Evolutionary conservation across 1,140 invertebrate species (phyloP), one percentile per base, ranked within the genome.

Genomic region (Pseudomyrmex gracilis): DNA sequence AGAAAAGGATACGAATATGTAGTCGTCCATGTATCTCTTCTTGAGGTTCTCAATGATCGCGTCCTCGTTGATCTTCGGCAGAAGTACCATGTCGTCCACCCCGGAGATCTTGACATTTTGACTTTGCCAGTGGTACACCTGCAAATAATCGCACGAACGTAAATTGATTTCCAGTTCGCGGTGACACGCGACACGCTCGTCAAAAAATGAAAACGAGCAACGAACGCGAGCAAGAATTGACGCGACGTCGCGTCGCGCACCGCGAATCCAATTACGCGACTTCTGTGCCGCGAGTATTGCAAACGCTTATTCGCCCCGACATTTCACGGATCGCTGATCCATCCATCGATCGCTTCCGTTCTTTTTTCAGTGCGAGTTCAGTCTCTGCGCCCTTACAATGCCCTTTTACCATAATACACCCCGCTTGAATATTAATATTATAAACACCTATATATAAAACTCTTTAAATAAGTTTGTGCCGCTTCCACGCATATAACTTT

Each of bases 21-120:
- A 95, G 89, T 97, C 96, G 82, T 97, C 96, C 94, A 97, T 95
- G 86, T 97, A 96, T 86, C 97, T 92, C 90, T 97, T 97, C 86
- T 95, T 95, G 55, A 98, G 94, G 90, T 97, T 98, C 8, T 97
- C 96, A 13, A 97, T 96, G 90, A 98, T 97, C 51, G 96, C 95
- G 3, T 96, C 95, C 84, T 97, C 96, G 9, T 94, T 95, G 83
- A 97, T 95, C 91, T 96, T 97, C 76, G 97, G 95, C 24, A 98
- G 94, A 2, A 98, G 94, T n/a, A 97, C 97, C 97, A 97, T 97
- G 90, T 98, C 97, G 91, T 97, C 97, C 87, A 97, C 96, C 1
- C 97, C 97, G 7, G 96, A 96, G 58, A 97, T 95, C 90, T 97
- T 97, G 88, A 97, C 96, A 95, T 97, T 96, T 93, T 97, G 96